A percentile compares a stretch with the other conserved stretches of the same genome.
Conservation (phyloP, 2,888 invertebrate genomes). For the Glyphotaelius pellucidus region DNA sequence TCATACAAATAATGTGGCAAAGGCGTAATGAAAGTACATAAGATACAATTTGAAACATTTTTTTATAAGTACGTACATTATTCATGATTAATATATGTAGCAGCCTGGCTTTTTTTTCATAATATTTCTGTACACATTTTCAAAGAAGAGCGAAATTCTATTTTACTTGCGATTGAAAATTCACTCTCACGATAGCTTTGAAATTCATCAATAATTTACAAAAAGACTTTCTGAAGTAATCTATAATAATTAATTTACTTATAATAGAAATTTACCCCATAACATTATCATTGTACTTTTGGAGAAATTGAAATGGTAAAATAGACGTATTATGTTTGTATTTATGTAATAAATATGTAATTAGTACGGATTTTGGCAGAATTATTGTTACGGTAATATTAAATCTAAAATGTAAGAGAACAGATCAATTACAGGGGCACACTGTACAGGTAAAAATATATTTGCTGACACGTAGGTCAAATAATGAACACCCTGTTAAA, state of each 20-base stretch:
- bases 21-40: not conserved
- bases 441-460: not conserved
- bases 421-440: not conserved
- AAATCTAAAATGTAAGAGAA: not conserved
- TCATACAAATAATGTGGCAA: not conserved
- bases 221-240: not conserved
- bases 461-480: not conserved
- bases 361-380: not conserved
- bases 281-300: not conserved
- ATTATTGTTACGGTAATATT: not conserved
- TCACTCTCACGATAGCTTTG: not conserved
- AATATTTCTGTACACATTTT: not conserved
- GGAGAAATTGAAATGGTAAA: not conserved
- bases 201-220: not conserved
- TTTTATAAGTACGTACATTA: not conserved
- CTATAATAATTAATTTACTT: not conserved
- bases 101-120: not conserved
- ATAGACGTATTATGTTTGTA: not conserved
- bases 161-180: not conserved
- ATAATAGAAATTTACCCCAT: not conserved
- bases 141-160: not conserved
- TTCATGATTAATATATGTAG: not conserved
- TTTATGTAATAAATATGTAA: not conserved
- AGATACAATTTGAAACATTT: not conserved
- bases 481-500: not conserved